Evolutionary conservation across 2,113 vertebrate species (phyloP).

Genomic region (Rousettus leschenaultii): DNA sequence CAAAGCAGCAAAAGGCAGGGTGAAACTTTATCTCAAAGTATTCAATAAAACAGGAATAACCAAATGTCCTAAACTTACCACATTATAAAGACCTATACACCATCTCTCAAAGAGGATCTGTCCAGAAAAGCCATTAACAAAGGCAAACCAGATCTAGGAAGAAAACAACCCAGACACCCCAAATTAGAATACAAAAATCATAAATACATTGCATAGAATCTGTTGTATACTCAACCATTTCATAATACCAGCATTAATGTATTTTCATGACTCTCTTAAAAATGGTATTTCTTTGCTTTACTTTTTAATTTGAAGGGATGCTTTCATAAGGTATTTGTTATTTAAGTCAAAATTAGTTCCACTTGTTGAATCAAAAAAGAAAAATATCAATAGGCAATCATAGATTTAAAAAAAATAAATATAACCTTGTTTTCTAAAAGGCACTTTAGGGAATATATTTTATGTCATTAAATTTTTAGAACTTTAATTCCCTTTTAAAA

Average conservation of each 20-base stretch:
- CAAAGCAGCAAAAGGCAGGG: not conserved
- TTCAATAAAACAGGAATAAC: not conserved
- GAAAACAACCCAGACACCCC: slow-evolving; percentile 40
- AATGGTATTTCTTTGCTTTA: not conserved
- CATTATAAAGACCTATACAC: slow-evolving; percentile 99
- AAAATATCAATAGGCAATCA: not conserved
- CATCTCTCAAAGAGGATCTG: slow-evolving; percentile 99
- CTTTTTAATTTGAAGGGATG: not conserved
- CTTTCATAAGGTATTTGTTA: not conserved
- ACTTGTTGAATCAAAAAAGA: not conserved
- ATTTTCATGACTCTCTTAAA: not conserved
- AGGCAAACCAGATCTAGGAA: slow-evolving; percentile 97
- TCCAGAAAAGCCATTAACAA: slow-evolving; percentile 98
- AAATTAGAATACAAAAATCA: slow-evolving; percentile 33
- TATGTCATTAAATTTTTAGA: not conserved
- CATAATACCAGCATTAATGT: not conserved
- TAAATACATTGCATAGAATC: not conserved
- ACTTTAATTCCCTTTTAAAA: slow-evolving; percentile 33
- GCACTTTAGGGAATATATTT: not conserved
- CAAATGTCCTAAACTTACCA: slow-evolving; percentile 86
- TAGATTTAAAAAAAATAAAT: not conserved
- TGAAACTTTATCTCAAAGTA: not conserved
- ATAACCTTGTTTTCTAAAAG: slow-evolving; percentile 46
- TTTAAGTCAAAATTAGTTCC: not conserved
- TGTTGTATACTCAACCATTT: fast-evolving